These are phyloP conservation scores for Sebastiscus albofasciatus DNA, from an alignment of 2,797 vertebrate species.

Conservation along the genomic window DNA sequence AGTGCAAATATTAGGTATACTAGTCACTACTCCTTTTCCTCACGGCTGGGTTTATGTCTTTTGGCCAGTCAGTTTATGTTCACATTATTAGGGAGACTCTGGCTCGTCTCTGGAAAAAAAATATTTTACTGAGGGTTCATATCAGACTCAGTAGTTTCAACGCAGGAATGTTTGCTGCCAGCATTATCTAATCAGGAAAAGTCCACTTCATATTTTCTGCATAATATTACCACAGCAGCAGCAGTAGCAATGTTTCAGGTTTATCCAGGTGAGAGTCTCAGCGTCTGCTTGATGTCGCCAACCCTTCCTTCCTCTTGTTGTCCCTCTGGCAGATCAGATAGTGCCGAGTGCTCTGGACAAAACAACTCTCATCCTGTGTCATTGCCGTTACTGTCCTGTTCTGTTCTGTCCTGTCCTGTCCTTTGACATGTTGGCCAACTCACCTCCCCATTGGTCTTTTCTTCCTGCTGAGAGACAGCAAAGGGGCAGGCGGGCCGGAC, in stretches of 20 bases:
- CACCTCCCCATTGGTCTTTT: slow-evolving; percentile 7
- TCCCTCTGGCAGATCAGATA: slow-evolving; percentile 52
- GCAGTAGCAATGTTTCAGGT: neutral
- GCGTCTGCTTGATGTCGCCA: slow-evolving; percentile 9
- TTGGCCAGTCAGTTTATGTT: neutral
- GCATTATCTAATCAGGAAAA: slow-evolving; percentile 8
- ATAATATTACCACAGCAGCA: neutral
- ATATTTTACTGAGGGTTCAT: neutral
- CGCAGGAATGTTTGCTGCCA: neutral
- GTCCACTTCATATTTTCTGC: neutral
- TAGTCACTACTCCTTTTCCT: slow-evolving; percentile 4
- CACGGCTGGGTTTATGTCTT: neutral
- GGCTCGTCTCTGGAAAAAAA: neutral
- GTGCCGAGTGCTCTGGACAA: slow-evolving; percentile 27
- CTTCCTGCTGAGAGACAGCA: slow-evolving; percentile 41
- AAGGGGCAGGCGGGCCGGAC: neutral
- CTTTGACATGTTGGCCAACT: slow-evolving; percentile 28
- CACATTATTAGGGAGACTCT: neutral
- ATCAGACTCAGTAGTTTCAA: neutral
- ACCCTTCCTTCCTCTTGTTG: slow-evolving; percentile 54
- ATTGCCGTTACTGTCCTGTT: slow-evolving; percentile 29
- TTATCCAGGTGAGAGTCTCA: slow-evolving; percentile 15
- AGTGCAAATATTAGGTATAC: slow-evolving; percentile 10
- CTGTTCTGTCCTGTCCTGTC: slow-evolving; percentile 41
- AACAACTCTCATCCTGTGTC: slow-evolving; percentile 60